These are phyloP conservation scores for Frankliniella fusca DNA, from an alignment of 2,888 invertebrate species.

Conservation along the genomic window DNA sequence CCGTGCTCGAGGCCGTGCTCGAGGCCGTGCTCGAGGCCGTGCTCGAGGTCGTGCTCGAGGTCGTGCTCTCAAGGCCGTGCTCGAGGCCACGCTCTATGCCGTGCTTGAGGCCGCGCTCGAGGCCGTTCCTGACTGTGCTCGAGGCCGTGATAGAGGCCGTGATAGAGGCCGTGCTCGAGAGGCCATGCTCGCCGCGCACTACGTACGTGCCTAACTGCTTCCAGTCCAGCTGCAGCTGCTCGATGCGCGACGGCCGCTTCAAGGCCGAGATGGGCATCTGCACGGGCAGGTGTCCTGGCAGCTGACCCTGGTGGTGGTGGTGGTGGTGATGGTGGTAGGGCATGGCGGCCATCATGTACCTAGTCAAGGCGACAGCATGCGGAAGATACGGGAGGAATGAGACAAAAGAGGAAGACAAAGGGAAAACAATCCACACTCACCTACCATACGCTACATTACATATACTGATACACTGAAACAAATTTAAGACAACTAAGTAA, in stretches of 20 bases:
- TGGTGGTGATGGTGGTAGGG: conserved; percentile 47
- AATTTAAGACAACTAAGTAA: not conserved
- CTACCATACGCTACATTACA: not conserved
- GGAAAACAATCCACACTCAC: too few species aligned
- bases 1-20: too few species aligned
- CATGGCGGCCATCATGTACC: conserved; percentile 46
- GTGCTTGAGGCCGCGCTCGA: too few species aligned
- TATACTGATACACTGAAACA: not conserved
- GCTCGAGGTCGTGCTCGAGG: too few species aligned
- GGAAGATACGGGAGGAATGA: not conserved
- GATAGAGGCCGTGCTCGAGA: not conserved
- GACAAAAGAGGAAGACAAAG: not conserved
- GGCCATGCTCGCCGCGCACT: not conserved
- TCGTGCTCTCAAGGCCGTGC: too few species aligned
- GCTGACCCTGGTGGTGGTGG: conserved; percentile 40
- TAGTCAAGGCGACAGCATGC: conserved; percentile 43
- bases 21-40: too few species aligned
- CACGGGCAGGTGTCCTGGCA: conserved; percentile 25
- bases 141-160: too few species aligned
- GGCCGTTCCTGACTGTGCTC: too few species aligned
- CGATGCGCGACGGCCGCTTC: conserved; percentile 43
- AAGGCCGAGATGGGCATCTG: conserved; percentile 32
- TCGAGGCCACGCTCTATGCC: too few species aligned
- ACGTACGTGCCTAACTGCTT: conserved; percentile 44
- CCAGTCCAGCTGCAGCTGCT: conserved; percentile 44